phyloP scores from a whole-genome alignment of 2,113 vertebrate genomes.

The Oncorhynchus clarkii region DNA sequence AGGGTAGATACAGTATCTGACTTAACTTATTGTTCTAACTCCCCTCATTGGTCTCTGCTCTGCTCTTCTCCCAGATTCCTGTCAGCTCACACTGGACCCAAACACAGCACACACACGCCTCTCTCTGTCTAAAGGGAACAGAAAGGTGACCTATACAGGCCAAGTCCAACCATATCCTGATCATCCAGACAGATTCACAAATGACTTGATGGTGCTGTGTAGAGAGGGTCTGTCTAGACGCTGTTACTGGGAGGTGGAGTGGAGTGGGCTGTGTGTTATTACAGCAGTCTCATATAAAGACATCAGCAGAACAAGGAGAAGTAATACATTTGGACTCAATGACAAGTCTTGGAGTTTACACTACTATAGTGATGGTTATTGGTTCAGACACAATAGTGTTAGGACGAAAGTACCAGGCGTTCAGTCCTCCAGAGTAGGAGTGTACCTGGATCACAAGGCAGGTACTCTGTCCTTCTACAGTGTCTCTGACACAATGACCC shows the following conservation, averaged over 20 bases:
- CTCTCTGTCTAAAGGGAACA: slow-evolving; percentile 43
- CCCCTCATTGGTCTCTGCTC: no score
- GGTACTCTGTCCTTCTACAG: no score
- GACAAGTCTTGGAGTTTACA: slow-evolving; percentile 80
- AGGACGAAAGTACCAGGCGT: slow-evolving; percentile 46
- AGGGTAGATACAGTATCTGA: no score
- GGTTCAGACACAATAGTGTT: slow-evolving; percentile 76
- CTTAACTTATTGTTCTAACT: no score
- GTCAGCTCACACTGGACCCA: no score
- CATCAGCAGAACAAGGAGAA: slow-evolving; percentile 58
- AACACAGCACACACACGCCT: slow-evolving; percentile 13
- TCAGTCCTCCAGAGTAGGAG: no score
- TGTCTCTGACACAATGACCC: no score
- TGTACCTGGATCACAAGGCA: no score
- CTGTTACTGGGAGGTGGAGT: slow-evolving; percentile 66
- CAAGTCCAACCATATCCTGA: slow-evolving; percentile 30
- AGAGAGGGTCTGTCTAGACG: slow-evolving; percentile 11
- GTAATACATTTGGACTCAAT: slow-evolving; percentile 73
- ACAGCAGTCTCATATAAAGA: slow-evolving; percentile 75
- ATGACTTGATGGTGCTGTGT: slow-evolving; percentile 48
- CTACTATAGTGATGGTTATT: slow-evolving; percentile 54
- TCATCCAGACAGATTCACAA: slow-evolving; percentile 55
- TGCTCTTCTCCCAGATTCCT: no score
- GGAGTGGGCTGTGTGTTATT: slow-evolving; percentile 62
- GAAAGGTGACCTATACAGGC: slow-evolving; percentile 30